Evolutionary conservation across 2,888 invertebrate genomes (phyloP).

Genomic region (Thecophora atra): DNA sequence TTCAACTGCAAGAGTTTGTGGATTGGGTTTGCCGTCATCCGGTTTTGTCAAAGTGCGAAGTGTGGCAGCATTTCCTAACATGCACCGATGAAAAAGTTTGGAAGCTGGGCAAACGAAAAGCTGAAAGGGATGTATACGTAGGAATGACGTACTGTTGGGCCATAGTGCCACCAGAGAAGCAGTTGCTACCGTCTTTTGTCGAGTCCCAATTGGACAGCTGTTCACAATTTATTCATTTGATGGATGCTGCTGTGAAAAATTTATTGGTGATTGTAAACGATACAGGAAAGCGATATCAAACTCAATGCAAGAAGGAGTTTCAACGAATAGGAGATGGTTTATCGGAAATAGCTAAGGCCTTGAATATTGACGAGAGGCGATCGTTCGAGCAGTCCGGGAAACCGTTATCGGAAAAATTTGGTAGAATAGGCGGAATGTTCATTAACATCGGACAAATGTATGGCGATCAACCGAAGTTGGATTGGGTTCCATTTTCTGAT

Average conservation of each 20-base stretch:
- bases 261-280: conserved; percentile 83
- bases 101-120: conserved; percentile 95
- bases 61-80: conserved; percentile 96
- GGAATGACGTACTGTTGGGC: conserved; percentile 92
- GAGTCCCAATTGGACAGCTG: conserved; percentile 88
- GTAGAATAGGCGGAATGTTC: conserved; percentile 88
- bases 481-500: conserved; percentile 91
- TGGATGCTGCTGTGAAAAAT: conserved; percentile 89
- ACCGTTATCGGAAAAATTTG: conserved; percentile 81
- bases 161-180: conserved; percentile 84
- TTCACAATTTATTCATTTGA: conserved; percentile 80
- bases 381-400: conserved; percentile 70
- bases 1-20: conserved; percentile 94
- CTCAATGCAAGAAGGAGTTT: conserved; percentile 76
- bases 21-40: conserved; percentile 97
- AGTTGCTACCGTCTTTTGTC: conserved; percentile 76
- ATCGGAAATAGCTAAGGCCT: conserved; percentile 82
- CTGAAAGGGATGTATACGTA: conserved; percentile 91
- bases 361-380: conserved; percentile 80
- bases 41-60: conserved; percentile 88
- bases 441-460: conserved; percentile 88
- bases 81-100: conserved; percentile 97
- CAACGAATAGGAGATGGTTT: conserved; percentile 90
- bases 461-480: conserved; percentile 88
- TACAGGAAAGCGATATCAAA: conserved; percentile 87